Evolutionary conservation across 1,140 invertebrate species (phyloP).

Genomic region (Lepidostoma basale): DNA sequence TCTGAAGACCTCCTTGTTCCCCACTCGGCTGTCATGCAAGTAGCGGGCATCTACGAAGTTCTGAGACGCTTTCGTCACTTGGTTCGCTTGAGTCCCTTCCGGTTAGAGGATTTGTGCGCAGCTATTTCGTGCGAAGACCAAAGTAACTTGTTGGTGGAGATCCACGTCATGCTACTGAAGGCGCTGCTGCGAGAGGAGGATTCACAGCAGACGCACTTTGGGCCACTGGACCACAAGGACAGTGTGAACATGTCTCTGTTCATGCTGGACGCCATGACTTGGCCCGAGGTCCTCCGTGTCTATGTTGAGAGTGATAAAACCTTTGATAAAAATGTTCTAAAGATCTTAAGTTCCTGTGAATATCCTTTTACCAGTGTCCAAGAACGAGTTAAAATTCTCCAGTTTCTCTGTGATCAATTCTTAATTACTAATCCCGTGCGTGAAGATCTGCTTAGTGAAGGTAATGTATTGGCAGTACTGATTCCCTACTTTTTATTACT

Average conservation of each 20-base stretch:
- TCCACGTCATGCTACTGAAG: conserved; percentile 91
- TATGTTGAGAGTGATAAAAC: conserved; percentile 89
- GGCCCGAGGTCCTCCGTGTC: conserved; percentile 87
- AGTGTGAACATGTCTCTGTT: conserved; percentile 92
- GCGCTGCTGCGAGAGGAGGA: conserved; percentile 93
- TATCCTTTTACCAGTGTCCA: conserved; percentile 89
- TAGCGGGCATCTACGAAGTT: conserved; percentile 91
- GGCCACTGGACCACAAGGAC: conserved; percentile 94
- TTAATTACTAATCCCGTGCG: conserved; percentile 90
- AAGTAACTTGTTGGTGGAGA: conserved; percentile 85
- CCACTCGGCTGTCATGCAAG: conserved; percentile 77
- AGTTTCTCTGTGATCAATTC: conserved; percentile 93
- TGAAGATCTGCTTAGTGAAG: conserved; percentile 93
- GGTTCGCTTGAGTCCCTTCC: conserved; percentile 89
- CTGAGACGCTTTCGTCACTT: conserved; percentile 88
- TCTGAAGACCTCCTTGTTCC: conserved; percentile 90
- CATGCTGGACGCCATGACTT: conserved; percentile 92
- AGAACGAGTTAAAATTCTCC: conserved; percentile 83
- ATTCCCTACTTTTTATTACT: too few species aligned
- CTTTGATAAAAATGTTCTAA: conserved; percentile 74
- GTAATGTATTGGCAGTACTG: too few species aligned
- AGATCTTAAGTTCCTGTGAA: conserved; percentile 75
- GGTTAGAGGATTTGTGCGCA: conserved; percentile 95
- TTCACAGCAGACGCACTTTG: conserved; percentile 92
- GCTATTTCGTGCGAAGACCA: conserved; percentile 91